Percentiles rank a stretch among this genome's conserved stretches.
These are phyloP conservation scores for Brachyistius frenatus DNA, from an alignment of 2,113 vertebrate species.

Conservation along the genomic window DNA sequence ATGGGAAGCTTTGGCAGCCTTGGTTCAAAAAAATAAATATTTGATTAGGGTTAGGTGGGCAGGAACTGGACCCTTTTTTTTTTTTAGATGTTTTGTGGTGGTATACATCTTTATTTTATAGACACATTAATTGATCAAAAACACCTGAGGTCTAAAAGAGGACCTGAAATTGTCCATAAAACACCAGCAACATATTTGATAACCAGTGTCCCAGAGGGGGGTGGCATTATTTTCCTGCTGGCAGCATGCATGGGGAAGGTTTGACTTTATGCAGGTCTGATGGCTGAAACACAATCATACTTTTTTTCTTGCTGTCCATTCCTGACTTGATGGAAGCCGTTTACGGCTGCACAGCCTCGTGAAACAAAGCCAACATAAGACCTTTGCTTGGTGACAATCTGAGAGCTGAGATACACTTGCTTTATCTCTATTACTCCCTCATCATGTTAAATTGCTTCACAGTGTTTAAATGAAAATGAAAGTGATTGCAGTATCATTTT, in stretches of 20 bases:
- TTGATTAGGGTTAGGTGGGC: no score
- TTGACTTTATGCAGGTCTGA: neutral
- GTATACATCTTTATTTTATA: no score
- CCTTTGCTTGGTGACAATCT: slow-evolving; percentile 15
- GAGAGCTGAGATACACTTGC: slow-evolving; percentile 22
- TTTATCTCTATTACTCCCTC: slow-evolving; percentile 38
- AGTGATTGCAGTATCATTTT: slow-evolving; percentile 31
- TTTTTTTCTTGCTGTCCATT: neutral
- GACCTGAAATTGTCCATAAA: neutral
- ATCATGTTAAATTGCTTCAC: slow-evolving; percentile 39
- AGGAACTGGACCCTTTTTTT: no score
- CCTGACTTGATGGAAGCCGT: neutral
- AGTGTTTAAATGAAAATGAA: slow-evolving; percentile 50
- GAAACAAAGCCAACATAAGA: slow-evolving; percentile 5
- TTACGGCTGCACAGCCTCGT: neutral
- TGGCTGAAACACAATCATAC: neutral
- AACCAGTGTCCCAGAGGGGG: neutral
- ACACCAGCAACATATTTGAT: neutral
- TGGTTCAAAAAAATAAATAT: no score
- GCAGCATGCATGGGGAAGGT: neutral
- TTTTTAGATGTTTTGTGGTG: no score
- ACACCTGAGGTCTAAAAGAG: no score
- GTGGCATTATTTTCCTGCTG: no score
- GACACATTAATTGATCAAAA: no score
- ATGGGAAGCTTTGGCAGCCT: no score